Conservation (phyloP, 2,888 invertebrate genomes). For the Euclidia mi region DNA sequence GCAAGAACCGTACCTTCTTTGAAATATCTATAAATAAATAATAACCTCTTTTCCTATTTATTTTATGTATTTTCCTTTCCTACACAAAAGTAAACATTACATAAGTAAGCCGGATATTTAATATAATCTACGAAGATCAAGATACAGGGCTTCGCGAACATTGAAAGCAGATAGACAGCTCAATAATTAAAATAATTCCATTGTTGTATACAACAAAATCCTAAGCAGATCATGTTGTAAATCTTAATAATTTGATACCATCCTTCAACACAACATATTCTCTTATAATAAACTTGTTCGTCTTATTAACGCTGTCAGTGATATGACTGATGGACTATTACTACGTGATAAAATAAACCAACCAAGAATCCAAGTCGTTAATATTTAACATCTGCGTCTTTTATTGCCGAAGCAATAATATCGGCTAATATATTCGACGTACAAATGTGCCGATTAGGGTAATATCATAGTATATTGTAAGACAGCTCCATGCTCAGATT, state of each 20-base stretch:
- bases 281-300: constrained; percentile 1
- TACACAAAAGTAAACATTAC: no score
- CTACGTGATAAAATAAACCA: constrained; percentile 62
- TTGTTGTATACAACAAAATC: no score
- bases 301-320: constrained; percentile 34
- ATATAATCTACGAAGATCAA: no score
- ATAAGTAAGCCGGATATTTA: no score
- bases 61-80: no score
- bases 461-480: constrained; percentile 15
- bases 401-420: constrained; percentile 48
- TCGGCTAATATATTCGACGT: constrained; percentile 28
- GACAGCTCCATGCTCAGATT: background rate
- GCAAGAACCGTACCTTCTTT: no score
- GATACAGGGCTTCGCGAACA: no score
- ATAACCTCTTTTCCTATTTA: no score
- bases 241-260: background rate
- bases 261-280: constrained; percentile 3
- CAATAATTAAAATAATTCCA: no score
- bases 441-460: constrained; percentile 44
- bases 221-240: background rate
- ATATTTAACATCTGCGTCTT: constrained; percentile 71
- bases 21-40: no score
- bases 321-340: constrained; percentile 67
- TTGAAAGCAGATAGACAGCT: no score
- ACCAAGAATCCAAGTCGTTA: constrained; percentile 60